Evolutionary conservation across 2,797 vertebrate species (phyloP).

Genomic region (Gallirallus australis): DNA sequence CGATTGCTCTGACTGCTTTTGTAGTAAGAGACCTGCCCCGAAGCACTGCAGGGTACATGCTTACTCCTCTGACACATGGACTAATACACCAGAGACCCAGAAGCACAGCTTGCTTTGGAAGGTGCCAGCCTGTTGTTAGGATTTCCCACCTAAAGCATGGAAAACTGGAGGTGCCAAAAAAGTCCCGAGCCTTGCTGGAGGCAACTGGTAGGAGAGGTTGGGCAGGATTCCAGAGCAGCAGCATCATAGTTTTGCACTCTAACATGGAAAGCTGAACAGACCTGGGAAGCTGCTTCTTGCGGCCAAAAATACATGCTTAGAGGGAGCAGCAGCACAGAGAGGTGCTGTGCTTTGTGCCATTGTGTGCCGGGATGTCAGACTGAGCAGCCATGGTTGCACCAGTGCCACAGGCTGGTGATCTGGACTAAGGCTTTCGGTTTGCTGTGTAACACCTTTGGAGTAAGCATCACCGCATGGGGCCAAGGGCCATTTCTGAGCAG

Average conservation of each 20-base stretch:
- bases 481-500: not conserved
- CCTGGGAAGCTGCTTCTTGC: not conserved
- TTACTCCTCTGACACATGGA: not conserved
- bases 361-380: not conserved
- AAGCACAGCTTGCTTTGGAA: not conserved
- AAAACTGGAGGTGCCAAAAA: slow-evolving; percentile 4
- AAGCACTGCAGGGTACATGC: not conserved
- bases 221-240: slow-evolving; percentile 41
- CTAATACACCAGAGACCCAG: not conserved
- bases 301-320: accelerated
- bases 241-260: not conserved
- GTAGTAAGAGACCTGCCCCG: not conserved
- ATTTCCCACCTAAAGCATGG: slow-evolving; percentile 12
- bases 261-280: not conserved
- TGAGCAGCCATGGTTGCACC: accelerated
- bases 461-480: not conserved
- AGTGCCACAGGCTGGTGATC: not conserved
- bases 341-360: not conserved
- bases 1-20: not conserved
- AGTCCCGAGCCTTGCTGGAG: not conserved
- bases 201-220: slow-evolving; percentile 12
- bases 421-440: not conserved
- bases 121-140: not conserved
- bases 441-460: not conserved
- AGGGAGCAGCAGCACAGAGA: not conserved